phyloP scores from a whole-genome alignment of 2,113 vertebrate species.

The Arizona elegans region DNA sequence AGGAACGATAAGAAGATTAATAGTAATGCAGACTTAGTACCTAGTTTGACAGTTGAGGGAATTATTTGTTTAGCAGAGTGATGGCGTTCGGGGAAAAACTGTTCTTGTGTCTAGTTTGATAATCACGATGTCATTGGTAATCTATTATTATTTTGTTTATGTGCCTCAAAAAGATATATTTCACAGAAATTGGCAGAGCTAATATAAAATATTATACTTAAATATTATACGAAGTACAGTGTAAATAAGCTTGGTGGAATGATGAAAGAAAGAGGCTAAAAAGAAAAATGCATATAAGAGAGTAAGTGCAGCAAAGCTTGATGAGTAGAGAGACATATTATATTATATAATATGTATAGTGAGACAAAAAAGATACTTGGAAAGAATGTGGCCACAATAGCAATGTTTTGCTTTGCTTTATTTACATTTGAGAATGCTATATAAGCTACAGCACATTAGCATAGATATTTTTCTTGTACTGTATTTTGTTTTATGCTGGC shows the following conservation, averaged over 20 bases:
- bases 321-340: neutral
- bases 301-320: neutral
- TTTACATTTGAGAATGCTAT: neutral
- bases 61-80: too few species aligned
- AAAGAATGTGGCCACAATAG: neutral
- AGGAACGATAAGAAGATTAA: too few species aligned
- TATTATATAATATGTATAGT: neutral
- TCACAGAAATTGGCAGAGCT: neutral
- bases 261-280: neutral
- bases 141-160: neutral
- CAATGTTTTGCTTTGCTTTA: neutral
- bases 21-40: too few species aligned
- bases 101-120: neutral
- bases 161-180: neutral
- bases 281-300: neutral
- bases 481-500: neutral
- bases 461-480: neutral
- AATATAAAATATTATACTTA: neutral
- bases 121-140: neutral
- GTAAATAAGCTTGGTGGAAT: neutral
- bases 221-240: neutral
- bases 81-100: too few species aligned
- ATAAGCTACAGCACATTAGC: neutral
- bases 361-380: neutral
- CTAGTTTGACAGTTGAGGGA: too few species aligned